Evolutionary conservation across 2,797 vertebrate species (phyloP).

Genomic region (Pteronotus mesoamericanus): DNA sequence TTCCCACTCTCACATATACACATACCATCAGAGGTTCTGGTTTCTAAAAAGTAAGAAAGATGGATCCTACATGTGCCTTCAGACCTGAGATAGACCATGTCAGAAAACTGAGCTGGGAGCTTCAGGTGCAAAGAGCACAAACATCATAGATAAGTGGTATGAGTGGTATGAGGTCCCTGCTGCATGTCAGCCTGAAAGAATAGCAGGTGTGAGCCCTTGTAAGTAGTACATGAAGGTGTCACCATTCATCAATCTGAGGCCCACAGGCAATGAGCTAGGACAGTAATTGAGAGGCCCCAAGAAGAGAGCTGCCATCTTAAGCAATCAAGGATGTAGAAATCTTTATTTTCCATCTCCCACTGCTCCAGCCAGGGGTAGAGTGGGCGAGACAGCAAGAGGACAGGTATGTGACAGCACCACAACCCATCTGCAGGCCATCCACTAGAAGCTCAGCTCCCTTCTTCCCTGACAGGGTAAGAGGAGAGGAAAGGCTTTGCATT

Average conservation of each 20-base stretch:
- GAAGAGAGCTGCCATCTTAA: no score
- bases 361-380: background rate
- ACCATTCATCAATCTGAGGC: background rate
- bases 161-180: background rate
- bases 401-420: background rate
- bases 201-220: background rate
- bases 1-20: no score
- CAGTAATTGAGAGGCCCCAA: no score
- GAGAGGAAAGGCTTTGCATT: background rate
- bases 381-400: background rate
- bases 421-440: background rate
- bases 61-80: no score
- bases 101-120: no score
- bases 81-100: no score
- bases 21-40: no score
- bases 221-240: background rate
- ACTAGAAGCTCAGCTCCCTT: background rate
- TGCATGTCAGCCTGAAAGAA: background rate
- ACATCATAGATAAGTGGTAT: no score
- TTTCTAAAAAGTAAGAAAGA: no score
- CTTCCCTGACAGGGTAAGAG: fast-evolving
- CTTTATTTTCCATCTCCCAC: background rate
- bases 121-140: no score
- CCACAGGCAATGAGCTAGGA: background rate
- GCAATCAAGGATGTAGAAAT: background rate